phyloP scores from a whole-genome alignment of 1,140 invertebrate species.

The Aphis craccivora region DNA sequence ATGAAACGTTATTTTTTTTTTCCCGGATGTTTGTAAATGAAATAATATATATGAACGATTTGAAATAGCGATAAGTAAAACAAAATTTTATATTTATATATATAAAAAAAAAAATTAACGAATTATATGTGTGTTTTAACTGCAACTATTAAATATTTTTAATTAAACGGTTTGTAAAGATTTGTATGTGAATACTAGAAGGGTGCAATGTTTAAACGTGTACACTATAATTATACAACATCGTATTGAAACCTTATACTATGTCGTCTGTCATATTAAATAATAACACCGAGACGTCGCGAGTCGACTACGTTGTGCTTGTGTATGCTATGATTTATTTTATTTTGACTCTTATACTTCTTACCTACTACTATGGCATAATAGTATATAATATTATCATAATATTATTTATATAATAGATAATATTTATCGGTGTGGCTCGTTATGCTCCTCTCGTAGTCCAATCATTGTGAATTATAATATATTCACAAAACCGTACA shows the following conservation, averaged over 20 bases:
- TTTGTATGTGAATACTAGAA: not conserved
- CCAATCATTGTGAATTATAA: too few species aligned
- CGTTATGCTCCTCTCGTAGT: too few species aligned
- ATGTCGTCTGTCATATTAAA: not conserved
- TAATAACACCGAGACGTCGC: not conserved
- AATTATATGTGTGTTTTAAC: not conserved
- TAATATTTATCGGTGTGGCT: too few species aligned
- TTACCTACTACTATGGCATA: too few species aligned
- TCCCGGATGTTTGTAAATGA: conserved; percentile 12
- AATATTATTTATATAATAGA: too few species aligned
- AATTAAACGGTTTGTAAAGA: not conserved
- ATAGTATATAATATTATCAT: too few species aligned
- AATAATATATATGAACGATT: not conserved
- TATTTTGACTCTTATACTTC: not conserved
- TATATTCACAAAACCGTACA: too few species aligned
- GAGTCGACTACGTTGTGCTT: not conserved
- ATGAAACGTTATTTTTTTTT: conserved; percentile 8
- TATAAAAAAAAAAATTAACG: not conserved
- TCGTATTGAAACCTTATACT: not conserved
- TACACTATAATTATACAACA: not conserved
- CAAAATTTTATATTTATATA: too few species aligned
- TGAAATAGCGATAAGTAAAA: not conserved
- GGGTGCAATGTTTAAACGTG: not conserved
- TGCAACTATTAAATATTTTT: too few species aligned
- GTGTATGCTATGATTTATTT: not conserved